Evolutionary conservation across 1,140 invertebrate species (phyloP).

Genomic region (Mesaphorura yosii): DNA sequence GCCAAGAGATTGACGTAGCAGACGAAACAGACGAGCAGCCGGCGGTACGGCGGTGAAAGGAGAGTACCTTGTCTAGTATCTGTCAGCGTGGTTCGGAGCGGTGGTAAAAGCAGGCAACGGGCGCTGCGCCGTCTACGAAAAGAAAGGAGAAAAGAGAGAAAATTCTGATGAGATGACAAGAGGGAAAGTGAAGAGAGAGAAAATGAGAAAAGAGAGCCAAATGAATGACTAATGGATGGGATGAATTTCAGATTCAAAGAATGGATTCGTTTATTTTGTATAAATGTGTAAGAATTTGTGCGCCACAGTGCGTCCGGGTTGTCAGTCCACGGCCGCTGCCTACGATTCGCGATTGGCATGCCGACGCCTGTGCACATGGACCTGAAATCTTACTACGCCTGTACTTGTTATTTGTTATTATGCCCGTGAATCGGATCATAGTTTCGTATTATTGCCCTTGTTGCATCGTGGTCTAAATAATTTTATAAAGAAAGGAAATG

Average conservation of each 20-base stretch:
- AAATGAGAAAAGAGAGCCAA: too few species aligned
- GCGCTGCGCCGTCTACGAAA: neutral
- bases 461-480: too few species aligned
- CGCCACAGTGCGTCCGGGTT: neutral
- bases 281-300: neutral
- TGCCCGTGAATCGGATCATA: too few species aligned
- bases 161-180: neutral
- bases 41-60: neutral
- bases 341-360: neutral
- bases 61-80: neutral
- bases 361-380: neutral
- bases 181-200: conserved; percentile 12
- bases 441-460: too few species aligned
- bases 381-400: neutral
- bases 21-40: conserved; percentile 1
- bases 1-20: conserved; percentile 22
- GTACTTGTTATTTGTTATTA: too few species aligned
- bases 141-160: neutral
- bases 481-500: too few species aligned
- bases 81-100: neutral
- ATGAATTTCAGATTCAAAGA: conserved; percentile 1
- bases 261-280: neutral
- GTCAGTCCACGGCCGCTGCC: neutral
- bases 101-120: neutral
- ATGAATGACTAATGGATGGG: conserved; percentile 20